Base-by-base conservation (phyloP, 2,113 vertebrate species). In the Ciconia stormi region DNA sequence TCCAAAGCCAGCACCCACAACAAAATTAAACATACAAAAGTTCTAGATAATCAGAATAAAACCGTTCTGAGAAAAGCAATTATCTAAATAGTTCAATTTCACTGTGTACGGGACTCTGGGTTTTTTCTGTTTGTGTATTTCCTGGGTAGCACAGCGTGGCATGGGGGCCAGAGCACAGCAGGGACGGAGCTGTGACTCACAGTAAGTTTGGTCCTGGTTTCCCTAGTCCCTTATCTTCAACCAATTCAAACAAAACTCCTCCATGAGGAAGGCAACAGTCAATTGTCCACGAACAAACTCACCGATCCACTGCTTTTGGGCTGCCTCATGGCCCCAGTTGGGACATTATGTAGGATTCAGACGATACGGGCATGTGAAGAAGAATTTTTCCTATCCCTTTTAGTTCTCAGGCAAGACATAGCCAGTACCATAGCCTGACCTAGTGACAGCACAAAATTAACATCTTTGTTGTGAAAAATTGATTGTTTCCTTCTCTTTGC, bases 31-130 rank as follows among this genome's bases (percentile, higher is more conserved):
- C 34, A 65, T 27, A 47, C 9, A 27, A 13, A 86, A 87, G 13
- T 90, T 86, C 23, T 34, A 72, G 52, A 76, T 69, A 93, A 95
- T 32, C 61, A 84, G 53, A 87, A 93, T 58, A 91, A 96, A 81
- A 49, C 30, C 4, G 0, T 38, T 81, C 53, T 27, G 44, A 91
- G 38, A 81, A 81, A 72, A 92, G 22, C 11, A 76, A 53, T 82
- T 88, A 84, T 29, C 82, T 87, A 79, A 94, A 56, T 18, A 84
- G 77, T 29, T 76, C 9, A 6, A 18, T 80, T 74, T 93, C 63
- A 70, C 16, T 34, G 26, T 2, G 5, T 26, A 27, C 0, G 4
- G 59, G 55, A 66, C 27, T 62, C 5, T 2, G 22, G 30, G 1
- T 2, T 56, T 18, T 25, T 55, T 17, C 65, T 25, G 12, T 14